Evolutionary conservation across 2,888 invertebrate genomes (phyloP), one percentile per base, ranked within the genome.

Genomic region (Aphodius sticticus): DNA sequence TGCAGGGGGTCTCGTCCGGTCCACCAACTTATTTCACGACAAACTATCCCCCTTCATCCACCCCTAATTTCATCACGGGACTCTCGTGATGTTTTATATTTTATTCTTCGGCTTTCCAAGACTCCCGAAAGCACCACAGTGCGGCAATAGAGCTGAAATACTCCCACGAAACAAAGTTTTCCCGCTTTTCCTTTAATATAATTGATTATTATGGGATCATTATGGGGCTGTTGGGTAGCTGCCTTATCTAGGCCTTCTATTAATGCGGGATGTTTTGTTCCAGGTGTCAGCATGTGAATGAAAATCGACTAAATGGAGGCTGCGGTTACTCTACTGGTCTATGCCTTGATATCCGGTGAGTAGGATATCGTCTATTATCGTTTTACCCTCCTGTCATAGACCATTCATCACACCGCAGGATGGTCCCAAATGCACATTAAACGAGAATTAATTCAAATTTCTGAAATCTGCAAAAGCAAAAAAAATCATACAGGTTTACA

Each of bases 221-320:
- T 69, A 74, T 74, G 36, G 16, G 70, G 38, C 72, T 37, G 16
- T 53, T 78, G n/a, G 69, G 69, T 26, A 26, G 70, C 35, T 53
- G n/a, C 69, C 35, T 78, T 74, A 78, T 69, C 53, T 53, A 53
- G 53, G 53, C 9, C 12, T 53, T 7, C 9, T 53, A 12, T 53
- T 53, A 53, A 53, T 53, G 53, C 53, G 53, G 53, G 53, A 9
- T 53, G 53, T 80, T 78, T 78, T 77, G 76, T 82, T 82, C 6
- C 78, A 82, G 82, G 81, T 82, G 80, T 79, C 80, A 77, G 81
- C 53, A 53, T 53, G 38, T 76, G 80, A 81, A 81, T 80, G 80
- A 80, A 72, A 76, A 77, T 77, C 69, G 77, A 35, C 71, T 82
- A 81, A 81, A 82, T 82, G 82, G 82, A 79, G 70, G 77, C 78